Evolutionary conservation across 2,797 vertebrate species (phyloP), one percentile per base, ranked within the genome.

Genomic region (Antrozous pallidus): DNA sequence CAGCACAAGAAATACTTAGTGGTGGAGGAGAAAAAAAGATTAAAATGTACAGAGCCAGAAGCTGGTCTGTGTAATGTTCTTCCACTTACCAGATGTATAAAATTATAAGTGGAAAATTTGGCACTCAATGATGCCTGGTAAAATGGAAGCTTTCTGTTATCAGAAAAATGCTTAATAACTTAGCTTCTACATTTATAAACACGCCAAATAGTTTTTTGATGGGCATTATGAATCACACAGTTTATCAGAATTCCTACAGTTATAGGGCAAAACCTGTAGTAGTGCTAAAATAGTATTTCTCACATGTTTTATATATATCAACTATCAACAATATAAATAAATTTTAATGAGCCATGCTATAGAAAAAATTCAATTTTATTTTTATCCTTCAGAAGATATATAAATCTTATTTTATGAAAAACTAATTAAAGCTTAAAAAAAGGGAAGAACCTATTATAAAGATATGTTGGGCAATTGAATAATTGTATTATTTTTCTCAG

Each of bases 301-400:
- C 40, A n/a, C 28, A 63, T 96, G 36, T 74, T 83, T 77, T 88
- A 65, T 40, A 54, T 31, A 24, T 36, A 79, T 58, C 18, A 92
- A 58, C 40, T 70, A 74, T 86, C 38, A 67, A 67, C 61, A 91
- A 51, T 77, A 69, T 88, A 93, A 95, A 84, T 78, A 89, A 49
- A 73, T 73, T 91, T 94, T 92, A 94, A 87, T 75, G 65, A 90
- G 58, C 28, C n/a, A 58, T 65, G 79, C 49, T 79, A 51, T 67
- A 91, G 67, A 67, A 58, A 95, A 95, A 83, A 65, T 83, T 86
- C 33, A 93, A 18, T 92, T 75, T 51, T 28, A 49, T 45, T 93
- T 78, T 71, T 95, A 86, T 86, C 95, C 47, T 82, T 33, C 17
- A 74, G 33, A 51, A 94, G 14, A 67, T 85, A 79, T 86, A 38